Percentiles rank a stretch among this genome's conserved stretches.
phyloP scores from a whole-genome alignment of 2,113 vertebrate species.

The Formicarius rufipectus region DNA sequence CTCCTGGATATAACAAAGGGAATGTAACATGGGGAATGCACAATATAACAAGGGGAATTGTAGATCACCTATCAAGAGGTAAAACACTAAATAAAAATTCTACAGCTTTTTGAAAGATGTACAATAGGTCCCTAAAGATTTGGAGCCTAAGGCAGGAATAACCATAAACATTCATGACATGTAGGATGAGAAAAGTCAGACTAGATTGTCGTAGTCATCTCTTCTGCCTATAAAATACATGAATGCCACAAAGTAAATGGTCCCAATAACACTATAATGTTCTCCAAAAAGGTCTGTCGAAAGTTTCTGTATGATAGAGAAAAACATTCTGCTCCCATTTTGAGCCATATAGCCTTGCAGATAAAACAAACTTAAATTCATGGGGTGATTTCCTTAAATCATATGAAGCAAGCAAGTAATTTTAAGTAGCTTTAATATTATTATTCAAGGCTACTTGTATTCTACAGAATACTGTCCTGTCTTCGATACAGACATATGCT shows the following conservation, averaged over 20 bases:
- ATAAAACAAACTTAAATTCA: conserved; percentile 24
- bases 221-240: background rate
- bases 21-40: background rate
- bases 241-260: background rate
- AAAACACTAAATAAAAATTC: background rate
- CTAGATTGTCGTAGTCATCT: background rate
- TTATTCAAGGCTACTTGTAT: conserved; percentile 4
- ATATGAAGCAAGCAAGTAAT: conserved; percentile 52
- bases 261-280: background rate
- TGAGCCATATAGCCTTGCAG: conserved; percentile 40
- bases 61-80: background rate
- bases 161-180: background rate
- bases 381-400: conserved; percentile 6
- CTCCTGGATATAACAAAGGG: background rate
- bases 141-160: background rate
- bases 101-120: background rate
- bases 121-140: background rate
- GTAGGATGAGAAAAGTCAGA: background rate
- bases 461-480: conserved; percentile 6
- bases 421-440: conserved; percentile 62
- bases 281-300: background rate
- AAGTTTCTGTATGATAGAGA: background rate
- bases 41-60: background rate
- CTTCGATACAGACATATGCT: conserved; percentile 10
- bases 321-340: background rate